Conservation (phyloP, 2,113 vertebrate species). For the Archocentrus centrarchus region DNA sequence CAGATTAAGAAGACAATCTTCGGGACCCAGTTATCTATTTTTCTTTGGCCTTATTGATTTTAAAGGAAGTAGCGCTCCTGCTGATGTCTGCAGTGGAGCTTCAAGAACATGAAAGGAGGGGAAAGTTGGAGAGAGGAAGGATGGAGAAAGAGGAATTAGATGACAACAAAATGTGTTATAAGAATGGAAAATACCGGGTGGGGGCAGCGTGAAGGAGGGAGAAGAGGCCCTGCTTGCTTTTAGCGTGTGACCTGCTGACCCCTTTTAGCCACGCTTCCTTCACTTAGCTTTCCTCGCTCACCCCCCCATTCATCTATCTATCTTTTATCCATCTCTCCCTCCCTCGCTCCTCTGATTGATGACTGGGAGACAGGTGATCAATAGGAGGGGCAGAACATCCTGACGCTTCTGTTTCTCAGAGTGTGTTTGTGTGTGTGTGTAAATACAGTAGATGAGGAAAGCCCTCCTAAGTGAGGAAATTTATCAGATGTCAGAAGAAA, state of each 20-base stretch:
- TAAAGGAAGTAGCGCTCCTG: background rate
- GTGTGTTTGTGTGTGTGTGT: constrained; percentile 36
- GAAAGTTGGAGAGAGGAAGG: background rate
- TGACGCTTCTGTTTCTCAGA: constrained; percentile 56
- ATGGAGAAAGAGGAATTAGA: constrained; percentile 6
- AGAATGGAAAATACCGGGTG: constrained; percentile 46
- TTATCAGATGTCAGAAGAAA: constrained; percentile 69
- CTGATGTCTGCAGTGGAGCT: constrained; percentile 33
- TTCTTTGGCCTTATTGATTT: constrained; percentile 32
- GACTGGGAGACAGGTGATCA: constrained; percentile 70
- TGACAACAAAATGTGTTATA: constrained; percentile 42
- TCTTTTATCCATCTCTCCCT: constrained; percentile 23
- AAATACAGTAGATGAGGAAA: constrained; percentile 52
- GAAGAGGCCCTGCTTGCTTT: constrained; percentile 67
- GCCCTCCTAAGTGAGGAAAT: constrained; percentile 56
- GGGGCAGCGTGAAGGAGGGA: constrained; percentile 23
- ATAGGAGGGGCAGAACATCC: constrained; percentile 62
- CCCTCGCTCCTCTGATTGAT: constrained; percentile 68
- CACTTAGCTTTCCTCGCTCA: constrained; percentile 37
- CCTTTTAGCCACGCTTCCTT: constrained; percentile 74
- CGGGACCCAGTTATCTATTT: background rate
- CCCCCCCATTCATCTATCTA: background rate
- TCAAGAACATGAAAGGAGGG: background rate
- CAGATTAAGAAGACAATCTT: background rate
- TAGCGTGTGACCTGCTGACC: constrained; percentile 70